Conservation (phyloP, 2,797 vertebrate species). For the Coregonus sp. region DNA sequence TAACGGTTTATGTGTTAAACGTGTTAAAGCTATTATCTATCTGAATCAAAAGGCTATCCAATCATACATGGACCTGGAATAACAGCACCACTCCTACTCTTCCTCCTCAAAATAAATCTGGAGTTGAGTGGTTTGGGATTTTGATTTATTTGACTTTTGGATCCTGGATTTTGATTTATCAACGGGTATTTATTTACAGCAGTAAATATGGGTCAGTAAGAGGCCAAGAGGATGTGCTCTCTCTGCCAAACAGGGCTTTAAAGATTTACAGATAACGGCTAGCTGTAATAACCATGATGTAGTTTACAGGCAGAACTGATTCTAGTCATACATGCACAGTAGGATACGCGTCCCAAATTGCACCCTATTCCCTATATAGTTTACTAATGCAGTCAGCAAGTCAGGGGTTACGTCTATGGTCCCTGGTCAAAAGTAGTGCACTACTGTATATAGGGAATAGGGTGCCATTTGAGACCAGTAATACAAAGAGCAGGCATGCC, state of each 20-base stretch:
- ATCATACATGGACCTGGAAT: not conserved
- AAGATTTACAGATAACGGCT: not conserved
- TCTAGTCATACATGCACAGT: not conserved
- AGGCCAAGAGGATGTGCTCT: not conserved
- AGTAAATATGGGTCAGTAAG: not conserved
- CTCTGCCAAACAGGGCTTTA: conserved; percentile 15
- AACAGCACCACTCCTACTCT: not conserved
- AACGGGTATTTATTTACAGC: not conserved
- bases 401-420: not conserved
- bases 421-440: not conserved
- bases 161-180: conserved; percentile 17
- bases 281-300: not conserved
- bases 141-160: not conserved
- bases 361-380: not conserved
- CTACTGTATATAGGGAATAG: no score
- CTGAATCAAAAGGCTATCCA: no score
- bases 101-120: conserved; percentile 6
- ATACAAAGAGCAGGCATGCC: not conserved
- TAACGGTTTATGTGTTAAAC: no score
- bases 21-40: not conserved
- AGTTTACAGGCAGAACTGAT: not conserved
- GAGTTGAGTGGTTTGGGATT: not conserved
- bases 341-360: not conserved
- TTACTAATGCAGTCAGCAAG: not conserved
- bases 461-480: not conserved